Evolutionary conservation across 2,797 vertebrate species (phyloP).

Genomic region (Parauchenoglanis punctatus): DNA sequence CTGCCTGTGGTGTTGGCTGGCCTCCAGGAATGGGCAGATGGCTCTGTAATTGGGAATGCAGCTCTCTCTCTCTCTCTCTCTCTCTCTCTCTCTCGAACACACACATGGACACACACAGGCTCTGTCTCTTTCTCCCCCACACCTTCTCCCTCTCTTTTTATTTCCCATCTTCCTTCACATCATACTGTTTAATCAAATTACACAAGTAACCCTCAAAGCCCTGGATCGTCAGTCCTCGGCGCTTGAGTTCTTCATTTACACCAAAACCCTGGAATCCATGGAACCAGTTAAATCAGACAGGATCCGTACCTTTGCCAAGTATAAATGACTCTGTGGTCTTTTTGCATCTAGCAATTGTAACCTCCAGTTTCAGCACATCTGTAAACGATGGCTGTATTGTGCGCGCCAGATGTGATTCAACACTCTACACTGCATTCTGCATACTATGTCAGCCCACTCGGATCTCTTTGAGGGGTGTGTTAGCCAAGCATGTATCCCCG

Average conservation of each 20-base stretch:
- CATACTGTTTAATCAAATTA: constrained; percentile 82
- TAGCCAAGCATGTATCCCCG: constrained; percentile 17
- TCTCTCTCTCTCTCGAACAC: constrained; percentile 43
- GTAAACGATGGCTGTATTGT: background rate
- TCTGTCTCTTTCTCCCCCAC: constrained; percentile 59
- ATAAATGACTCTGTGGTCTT: constrained; percentile 1
- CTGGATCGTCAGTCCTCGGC: background rate
- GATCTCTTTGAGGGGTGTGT: constrained; percentile 18
- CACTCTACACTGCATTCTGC: background rate
- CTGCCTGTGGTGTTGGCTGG: constrained; percentile 83
- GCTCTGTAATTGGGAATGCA: constrained; percentile 85
- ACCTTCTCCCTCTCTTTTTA: constrained; percentile 55
- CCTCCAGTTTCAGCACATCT: constrained; percentile 30
- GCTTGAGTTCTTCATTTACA: constrained; percentile 50
- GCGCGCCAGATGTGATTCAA: constrained; percentile 15
- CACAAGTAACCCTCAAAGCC: constrained; percentile 74
- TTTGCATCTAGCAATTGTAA: constrained; percentile 6
- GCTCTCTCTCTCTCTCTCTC: constrained; percentile 65
- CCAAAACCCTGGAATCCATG: constrained; percentile 17
- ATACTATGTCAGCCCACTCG: constrained; percentile 12
- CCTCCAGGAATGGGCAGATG: constrained; percentile 88
- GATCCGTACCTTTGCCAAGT: constrained; percentile 30
- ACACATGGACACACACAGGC: constrained; percentile 49
- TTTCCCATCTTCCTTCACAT: constrained; percentile 40
- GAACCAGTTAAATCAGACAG: constrained; percentile 33